Evolutionary conservation across 2,888 invertebrate species (phyloP).

Genomic region (Toxonevra muliebris): DNA sequence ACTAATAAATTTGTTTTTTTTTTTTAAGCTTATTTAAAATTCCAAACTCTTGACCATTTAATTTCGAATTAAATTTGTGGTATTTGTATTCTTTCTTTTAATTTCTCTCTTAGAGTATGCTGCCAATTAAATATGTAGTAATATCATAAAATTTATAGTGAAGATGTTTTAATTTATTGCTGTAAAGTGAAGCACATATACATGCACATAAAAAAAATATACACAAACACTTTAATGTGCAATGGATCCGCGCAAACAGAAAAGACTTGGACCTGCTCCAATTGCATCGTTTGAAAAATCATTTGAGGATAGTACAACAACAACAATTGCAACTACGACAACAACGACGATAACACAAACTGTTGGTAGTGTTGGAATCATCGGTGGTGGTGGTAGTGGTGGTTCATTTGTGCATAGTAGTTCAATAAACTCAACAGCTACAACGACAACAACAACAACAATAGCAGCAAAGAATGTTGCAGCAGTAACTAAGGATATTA

Average conservation of each 20-base stretch:
- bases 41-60: too few relatives aligned
- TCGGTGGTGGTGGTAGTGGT: not conserved
- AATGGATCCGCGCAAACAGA: constrained; percentile 68
- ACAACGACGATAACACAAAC: constrained; percentile 24
- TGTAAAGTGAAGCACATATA: not conserved
- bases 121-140: not conserved
- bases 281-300: constrained; percentile 88
- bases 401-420: not conserved
- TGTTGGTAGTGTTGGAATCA: constrained; percentile 19
- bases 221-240: not conserved
- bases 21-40: too few relatives aligned
- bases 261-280: constrained; percentile 91
- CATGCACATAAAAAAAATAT: not conserved
- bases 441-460: constrained; percentile 14
- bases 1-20: too few relatives aligned
- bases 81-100: not conserved
- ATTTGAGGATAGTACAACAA: constrained; percentile 59
- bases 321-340: constrained; percentile 28
- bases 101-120: not conserved
- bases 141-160: constrained; percentile 9
- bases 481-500: constrained; percentile 21
- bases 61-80: too few relatives aligned
- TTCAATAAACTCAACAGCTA: constrained; percentile 10
- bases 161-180: constrained; percentile 10
- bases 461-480: not conserved